Conservation (phyloP, 2,888 invertebrate genomes). For the Theristus sp. region DNA sequence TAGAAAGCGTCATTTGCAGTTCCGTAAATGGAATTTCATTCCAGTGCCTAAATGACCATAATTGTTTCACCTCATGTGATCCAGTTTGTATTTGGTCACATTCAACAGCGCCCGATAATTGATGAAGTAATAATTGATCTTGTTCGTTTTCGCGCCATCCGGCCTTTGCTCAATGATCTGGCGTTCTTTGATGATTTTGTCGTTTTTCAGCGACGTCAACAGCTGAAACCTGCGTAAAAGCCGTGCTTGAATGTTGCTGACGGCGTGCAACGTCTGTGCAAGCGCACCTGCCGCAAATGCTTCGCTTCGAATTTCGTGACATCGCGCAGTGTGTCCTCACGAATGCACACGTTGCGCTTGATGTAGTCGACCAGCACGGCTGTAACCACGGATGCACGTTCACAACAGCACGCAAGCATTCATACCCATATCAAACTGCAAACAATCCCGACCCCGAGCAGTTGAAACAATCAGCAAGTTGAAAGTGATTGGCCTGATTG, state of each 20-base stretch:
- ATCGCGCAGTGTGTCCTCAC: constrained; percentile 21
- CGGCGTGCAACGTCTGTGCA: too few species aligned
- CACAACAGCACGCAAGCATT: too few species aligned
- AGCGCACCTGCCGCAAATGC: constrained; percentile 11
- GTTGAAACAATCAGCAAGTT: too few species aligned
- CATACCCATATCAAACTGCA: too few species aligned
- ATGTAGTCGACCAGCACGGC: constrained; percentile 23
- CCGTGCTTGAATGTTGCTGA: too few species aligned
- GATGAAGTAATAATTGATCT: constrained; percentile 23
- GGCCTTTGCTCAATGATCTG: constrained; percentile 14
- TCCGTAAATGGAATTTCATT: neutral
- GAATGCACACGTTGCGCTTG: constrained; percentile 20
- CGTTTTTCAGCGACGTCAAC: constrained; percentile 14
- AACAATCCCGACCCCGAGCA: too few species aligned
- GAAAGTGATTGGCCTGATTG: too few species aligned
- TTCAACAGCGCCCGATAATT: constrained; percentile 26
- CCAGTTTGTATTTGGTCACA: constrained; percentile 27
- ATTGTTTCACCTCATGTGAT: constrained; percentile 27
- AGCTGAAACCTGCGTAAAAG: too few species aligned
- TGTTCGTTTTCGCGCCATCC: neutral
- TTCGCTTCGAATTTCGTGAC: constrained; percentile 20
- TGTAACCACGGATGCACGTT: too few species aligned
- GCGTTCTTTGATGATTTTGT: constrained; percentile 25
- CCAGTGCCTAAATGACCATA: too few species aligned
- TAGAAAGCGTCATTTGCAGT: too few species aligned